Evolutionary conservation across 2,797 vertebrate species (phyloP), one percentile per base, ranked within the genome.

Genomic region (Lepus townsendii): DNA sequence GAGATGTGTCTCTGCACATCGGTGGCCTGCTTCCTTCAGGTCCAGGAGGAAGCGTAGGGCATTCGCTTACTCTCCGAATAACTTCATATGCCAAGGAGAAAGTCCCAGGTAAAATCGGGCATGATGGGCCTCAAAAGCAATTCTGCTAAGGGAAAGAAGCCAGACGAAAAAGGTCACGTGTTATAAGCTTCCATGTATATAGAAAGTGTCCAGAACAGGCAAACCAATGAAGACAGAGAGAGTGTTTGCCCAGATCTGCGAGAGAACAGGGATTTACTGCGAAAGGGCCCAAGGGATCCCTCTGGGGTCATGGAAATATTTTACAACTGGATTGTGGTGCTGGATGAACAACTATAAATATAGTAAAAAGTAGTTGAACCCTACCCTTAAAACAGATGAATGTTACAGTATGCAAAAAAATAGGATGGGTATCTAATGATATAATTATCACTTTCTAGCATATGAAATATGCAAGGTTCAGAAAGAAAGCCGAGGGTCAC

Each of bases 141-240:
- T 90, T 79, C 73, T 89, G 24, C 63, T 76, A 85, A 77, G 12
- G 85, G 52, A 92, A 93, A 96, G 66, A 90, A 91, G 12, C 72
- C 95, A 95, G 82, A 92, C 0, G 22, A 78, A 68, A 85, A 86
- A 92, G 32, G 60, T 7, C 63, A 79, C 47, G 27, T 89, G 47
- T 14, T 90, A n/a, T 54, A 94, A 78, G 78, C 85, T 75, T 83
- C 77, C 27, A n/a, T 35, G 42, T 47, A 83, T 71, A 88, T 3
- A 68, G 83, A 93, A 96, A 96, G 93, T 71, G 60, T 92, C 82
- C 54, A 42, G 60, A 73, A 88, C 80, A 93, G 63, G 82, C 73
- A 94, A 73, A 88, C 78, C 72, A 78, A 62, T 69, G 73, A 91
- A 83, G 83, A 91, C 47, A 90, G 63, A 91, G n/a, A 77, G 13